phyloP scores from a whole-genome alignment of 2,888 invertebrate species.

The Epinotia nisella region DNA sequence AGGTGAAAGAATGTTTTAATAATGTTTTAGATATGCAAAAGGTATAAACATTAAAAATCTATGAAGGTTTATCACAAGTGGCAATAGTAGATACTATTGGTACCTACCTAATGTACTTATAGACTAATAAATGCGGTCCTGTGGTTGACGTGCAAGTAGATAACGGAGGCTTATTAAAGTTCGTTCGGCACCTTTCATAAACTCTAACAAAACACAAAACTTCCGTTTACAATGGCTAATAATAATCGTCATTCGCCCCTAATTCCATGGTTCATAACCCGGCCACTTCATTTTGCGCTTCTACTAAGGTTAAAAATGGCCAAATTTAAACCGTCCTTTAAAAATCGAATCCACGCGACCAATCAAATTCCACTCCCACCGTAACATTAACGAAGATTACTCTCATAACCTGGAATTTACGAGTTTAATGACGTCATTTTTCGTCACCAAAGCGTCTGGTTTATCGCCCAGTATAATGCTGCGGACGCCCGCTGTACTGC shows the following conservation, averaged over 20 bases:
- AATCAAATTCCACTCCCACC: constrained; percentile 49
- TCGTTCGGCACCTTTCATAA: too few relatives aligned
- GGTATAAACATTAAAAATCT: too few relatives aligned
- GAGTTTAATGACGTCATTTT: constrained; percentile 72
- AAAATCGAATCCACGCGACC: constrained; percentile 41
- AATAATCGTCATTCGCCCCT: neutral
- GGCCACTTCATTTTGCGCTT: neutral
- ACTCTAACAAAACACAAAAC: neutral
- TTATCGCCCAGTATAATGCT: constrained; percentile 72
- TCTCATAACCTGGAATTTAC: constrained; percentile 59
- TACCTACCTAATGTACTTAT: too few relatives aligned
- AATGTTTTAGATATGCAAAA: too few relatives aligned
- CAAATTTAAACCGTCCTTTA: constrained; percentile 7
- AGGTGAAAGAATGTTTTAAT: too few relatives aligned
- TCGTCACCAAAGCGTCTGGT: constrained; percentile 64
- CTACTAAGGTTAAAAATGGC: neutral
- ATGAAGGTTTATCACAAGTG: too few relatives aligned
- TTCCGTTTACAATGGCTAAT: neutral
- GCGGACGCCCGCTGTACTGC: constrained; percentile 50
- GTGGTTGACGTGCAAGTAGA: too few relatives aligned
- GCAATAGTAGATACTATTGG: too few relatives aligned
- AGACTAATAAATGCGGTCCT: too few relatives aligned
- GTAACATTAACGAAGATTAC: constrained; percentile 54
- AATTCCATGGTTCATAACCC: neutral
- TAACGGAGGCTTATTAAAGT: too few relatives aligned